Base-by-base conservation (phyloP, 2,113 vertebrate genomes). In the Pantherophis guttatus region DNA sequence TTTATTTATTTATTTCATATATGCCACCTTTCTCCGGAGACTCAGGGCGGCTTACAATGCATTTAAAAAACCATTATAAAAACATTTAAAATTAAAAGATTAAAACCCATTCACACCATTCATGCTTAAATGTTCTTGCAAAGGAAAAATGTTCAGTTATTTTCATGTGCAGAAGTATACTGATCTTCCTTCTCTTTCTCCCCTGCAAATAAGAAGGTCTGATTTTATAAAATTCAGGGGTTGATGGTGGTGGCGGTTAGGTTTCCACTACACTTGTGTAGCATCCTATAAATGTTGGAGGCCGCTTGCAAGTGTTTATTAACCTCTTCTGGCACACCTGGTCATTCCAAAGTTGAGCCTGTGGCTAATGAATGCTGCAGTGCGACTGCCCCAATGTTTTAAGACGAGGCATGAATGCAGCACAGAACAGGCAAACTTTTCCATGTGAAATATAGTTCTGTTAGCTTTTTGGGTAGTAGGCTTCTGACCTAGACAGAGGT, bases 241-340 rank as follows among this genome's bases (percentile, higher is more conserved):
- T 1, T 1, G 33, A 3, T 2, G n/a, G 17, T 21, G 3, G 9
- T 0, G 54, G 13, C 6, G 39, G 24, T 13, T 19, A 48, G 24
- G 24, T 26, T n/a, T 52, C 44, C 58, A 29, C 6, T 21, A 44
- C 8, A 26, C 44, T 48, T 90, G 44, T 19, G 10, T 50, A 57
- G 19, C 8, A 19, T 44, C 33, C 24, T 29, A 88, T 24, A 55
- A 17, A 19, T 29, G 33, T 89, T 44, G 15, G 21, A 57, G 88
- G 23, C 70, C 1, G 0, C 15, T 33, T 85, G 52, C 17, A 26
- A 44, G 86, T 33, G 48, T n/a, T 65, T 53, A 44, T 81, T 21
- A 62, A 62, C 26, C 57, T 33, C 85, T 87, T 62, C 15, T 48
- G 17, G 3, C 58, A 53, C 11, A 39, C n/a, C 33, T n/a, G 59